Evolutionary conservation across 2,888 invertebrate species (phyloP).

Genomic region (Elegia similella): DNA sequence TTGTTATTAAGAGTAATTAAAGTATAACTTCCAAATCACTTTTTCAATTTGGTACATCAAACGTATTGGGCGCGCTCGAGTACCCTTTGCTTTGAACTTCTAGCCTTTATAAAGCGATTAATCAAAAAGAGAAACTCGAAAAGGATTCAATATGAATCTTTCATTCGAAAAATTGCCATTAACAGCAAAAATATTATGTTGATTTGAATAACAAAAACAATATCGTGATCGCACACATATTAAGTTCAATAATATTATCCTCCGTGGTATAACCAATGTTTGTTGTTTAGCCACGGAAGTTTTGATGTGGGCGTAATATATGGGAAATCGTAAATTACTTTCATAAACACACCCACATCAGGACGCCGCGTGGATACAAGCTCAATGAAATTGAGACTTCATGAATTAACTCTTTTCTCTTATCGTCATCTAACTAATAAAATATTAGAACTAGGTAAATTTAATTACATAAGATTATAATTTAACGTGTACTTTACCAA

Average conservation of each 20-base stretch:
- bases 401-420: no score
- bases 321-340: neutral
- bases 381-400: no score
- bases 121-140: slow-evolving; percentile 50
- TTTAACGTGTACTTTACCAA: no score
- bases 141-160: slow-evolving; percentile 47
- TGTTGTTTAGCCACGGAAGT: neutral
- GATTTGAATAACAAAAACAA: no score
- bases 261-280: neutral
- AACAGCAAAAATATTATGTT: no score
- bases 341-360: neutral
- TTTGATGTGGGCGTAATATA: neutral
- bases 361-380: no score
- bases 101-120: slow-evolving; percentile 52
- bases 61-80: slow-evolving; percentile 36
- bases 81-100: slow-evolving; percentile 51
- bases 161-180: no score
- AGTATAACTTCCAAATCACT: slow-evolving; percentile 15
- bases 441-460: no score
- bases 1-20: neutral
- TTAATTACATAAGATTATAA: no score
- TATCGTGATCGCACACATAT: no score
- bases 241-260: no score
- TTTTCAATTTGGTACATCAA: slow-evolving; percentile 37
- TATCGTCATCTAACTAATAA: no score